These are phyloP conservation scores for Sphenopsis melanotis DNA, from an alignment of 2,797 vertebrate species.

Conservation along the genomic window DNA sequence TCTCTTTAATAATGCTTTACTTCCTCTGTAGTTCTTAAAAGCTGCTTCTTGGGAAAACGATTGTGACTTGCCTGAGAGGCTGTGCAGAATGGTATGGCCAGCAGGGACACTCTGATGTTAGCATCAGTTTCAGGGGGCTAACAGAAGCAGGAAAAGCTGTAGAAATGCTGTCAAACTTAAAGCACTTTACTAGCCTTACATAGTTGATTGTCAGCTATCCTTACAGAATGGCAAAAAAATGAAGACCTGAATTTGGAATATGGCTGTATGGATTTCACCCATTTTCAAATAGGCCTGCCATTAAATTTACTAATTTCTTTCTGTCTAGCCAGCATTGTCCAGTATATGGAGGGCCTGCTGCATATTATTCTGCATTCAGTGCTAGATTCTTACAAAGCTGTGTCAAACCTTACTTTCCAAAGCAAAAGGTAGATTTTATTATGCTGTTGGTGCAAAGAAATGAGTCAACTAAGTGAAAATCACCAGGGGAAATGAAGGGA, in stretches of 20 bases:
- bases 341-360: not conserved
- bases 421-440: not conserved
- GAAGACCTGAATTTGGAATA: not conserved
- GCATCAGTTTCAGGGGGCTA: not conserved
- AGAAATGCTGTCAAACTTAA: not conserved
- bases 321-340: not conserved
- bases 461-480: conserved; percentile 3
- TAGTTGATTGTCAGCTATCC: not conserved
- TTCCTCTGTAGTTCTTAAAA: not conserved
- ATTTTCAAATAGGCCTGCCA: not conserved
- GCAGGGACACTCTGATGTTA: not conserved
- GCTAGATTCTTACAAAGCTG: not conserved
- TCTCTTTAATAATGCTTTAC: not conserved
- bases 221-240: not conserved
- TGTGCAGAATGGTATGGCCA: not conserved
- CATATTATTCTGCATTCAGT: not conserved
- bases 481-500: not conserved
- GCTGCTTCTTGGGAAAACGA: not conserved
- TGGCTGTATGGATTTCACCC: not conserved
- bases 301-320: not conserved
- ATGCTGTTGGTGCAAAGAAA: not conserved
- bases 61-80: not conserved
- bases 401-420: not conserved
- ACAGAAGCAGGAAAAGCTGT: not conserved
- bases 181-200: not conserved